A percentile compares a stretch with the other conserved stretches of the same genome.
phyloP scores from a whole-genome alignment of 2,113 vertebrate species.

The Mungos mungo region DNA sequence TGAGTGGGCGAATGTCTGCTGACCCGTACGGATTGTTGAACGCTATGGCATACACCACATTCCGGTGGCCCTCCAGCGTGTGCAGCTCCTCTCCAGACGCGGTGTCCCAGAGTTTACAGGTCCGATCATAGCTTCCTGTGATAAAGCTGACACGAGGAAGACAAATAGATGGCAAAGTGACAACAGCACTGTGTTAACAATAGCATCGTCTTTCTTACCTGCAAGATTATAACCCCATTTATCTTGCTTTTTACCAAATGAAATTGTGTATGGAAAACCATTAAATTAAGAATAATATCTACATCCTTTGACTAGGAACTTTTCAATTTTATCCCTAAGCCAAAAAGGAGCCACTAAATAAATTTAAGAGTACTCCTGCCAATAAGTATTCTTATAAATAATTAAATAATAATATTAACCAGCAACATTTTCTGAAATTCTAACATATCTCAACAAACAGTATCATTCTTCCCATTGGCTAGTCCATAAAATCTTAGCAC shows the following conservation, averaged over 20 bases:
- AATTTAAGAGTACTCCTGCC: neutral
- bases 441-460: neutral
- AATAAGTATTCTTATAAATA: neutral
- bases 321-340: neutral
- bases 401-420: neutral
- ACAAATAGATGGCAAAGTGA: neutral
- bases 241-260: neutral
- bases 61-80: conserved; percentile 91
- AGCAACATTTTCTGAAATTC: neutral
- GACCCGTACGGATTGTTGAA: conserved; percentile 99
- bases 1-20: neutral
- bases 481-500: neutral
- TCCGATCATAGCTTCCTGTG: conserved; percentile 98
- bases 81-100: conserved; percentile 90
- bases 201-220: neutral
- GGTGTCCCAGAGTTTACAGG: conserved; percentile 96
- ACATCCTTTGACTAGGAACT: neutral
- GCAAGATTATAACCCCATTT: neutral
- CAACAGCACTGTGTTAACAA: fast-evolving
- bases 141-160: conserved; percentile 89
- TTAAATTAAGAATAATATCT: neutral
- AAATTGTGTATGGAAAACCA: neutral
- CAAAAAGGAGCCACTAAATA: neutral
- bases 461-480: neutral
- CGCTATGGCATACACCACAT: conserved; percentile 95